Evolutionary conservation across 2,888 invertebrate species (phyloP).

Genomic region (Dorcus parallelipipedus): DNA sequence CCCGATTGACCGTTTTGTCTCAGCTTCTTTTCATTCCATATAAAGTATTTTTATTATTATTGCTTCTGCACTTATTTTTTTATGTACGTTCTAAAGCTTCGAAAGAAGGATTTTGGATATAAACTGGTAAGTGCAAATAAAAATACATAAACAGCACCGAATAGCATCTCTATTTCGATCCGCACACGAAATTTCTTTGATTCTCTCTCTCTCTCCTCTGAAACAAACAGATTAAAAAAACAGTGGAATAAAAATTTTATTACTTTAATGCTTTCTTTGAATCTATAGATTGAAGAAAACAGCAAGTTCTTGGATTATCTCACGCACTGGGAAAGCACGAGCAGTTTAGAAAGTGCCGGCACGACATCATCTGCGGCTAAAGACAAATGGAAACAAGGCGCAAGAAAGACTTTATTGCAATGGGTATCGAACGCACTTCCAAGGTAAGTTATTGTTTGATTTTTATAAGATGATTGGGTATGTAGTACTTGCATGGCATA

Average conservation of each 20-base stretch:
- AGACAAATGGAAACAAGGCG: slow-evolving; percentile 81
- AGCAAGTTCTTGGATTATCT: slow-evolving; percentile 84
- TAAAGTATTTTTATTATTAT: slow-evolving; percentile 3
- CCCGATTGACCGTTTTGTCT: too few species aligned
- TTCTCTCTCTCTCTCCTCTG: too few species aligned
- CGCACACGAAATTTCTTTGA: too few species aligned
- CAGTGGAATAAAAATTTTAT: too few species aligned
- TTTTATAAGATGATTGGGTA: not conserved
- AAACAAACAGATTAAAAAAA: too few species aligned
- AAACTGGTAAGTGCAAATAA: slow-evolving; percentile 40
- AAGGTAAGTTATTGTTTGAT: slow-evolving; percentile 54
- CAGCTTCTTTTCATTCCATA: too few species aligned
- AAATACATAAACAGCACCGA: not conserved
- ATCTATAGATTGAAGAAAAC: slow-evolving; percentile 87
- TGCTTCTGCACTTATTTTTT: slow-evolving; percentile 21
- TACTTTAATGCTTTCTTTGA: slow-evolving; percentile 10
- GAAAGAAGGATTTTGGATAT: slow-evolving; percentile 44
- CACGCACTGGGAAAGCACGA: slow-evolving; percentile 76
- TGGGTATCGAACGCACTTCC: slow-evolving; percentile 94
- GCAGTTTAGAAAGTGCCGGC: slow-evolving; percentile 79
- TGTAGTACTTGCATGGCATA: too few species aligned
- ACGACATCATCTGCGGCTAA: slow-evolving; percentile 61
- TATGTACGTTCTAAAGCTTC: slow-evolving; percentile 43
- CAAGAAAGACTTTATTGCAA: slow-evolving; percentile 84
- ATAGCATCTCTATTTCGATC: not conserved